Base-by-base conservation (phyloP, 2,888 invertebrate species). In the Diadromus collaris region DNA sequence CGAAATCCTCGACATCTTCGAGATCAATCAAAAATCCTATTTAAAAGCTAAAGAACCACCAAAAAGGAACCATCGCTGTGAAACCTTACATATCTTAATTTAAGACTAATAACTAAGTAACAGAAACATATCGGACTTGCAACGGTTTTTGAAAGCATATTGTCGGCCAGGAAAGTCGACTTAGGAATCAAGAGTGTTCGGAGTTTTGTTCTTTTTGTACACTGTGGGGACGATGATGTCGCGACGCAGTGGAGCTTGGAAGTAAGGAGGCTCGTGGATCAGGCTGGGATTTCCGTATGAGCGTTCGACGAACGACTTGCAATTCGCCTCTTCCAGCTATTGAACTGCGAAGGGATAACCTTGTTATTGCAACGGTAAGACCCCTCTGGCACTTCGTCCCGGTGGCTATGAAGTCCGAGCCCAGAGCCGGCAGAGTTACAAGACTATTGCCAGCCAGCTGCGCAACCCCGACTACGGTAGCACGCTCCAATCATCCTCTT, bases 401-500 rank as follows among this genome's bases (percentile, higher is more conserved):
- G 82, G 83, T 34, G 73, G 60, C 46, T 60, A 38, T 48, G 58
- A 27, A n/a, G n/a, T 27, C 32, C 24, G 67, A 67, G 67, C 21
- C 16, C 38, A 46, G 67, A 58, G 60, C 24, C 46, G 38, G 67
- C 83, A 81, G 86, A 85, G 88, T 88, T 87, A 32, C 76, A 65
- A 70, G 56, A 76, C 58, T 16, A 65, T 63, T 48, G 48, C 58
- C 58, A 67, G 67, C 67, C 73, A 60, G 29, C 67, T 65, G 67
- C 73, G 58, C 44, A 51, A 74, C 38, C 48, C 9, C 65, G 16
- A 54, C 29, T 27, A 19, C 29, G 44, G 10, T 60, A 38, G 16
- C 27, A 27, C 24, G 27, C 60, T 65, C n/a, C 16, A 27, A 19
- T 38, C 38, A 41, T 65, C 46, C 48, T 60, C 32, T 60, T 51